These are phyloP conservation scores for Drosophila nigromelanica DNA, from an alignment of 1,140 invertebrate species.

Conservation along the genomic window DNA sequence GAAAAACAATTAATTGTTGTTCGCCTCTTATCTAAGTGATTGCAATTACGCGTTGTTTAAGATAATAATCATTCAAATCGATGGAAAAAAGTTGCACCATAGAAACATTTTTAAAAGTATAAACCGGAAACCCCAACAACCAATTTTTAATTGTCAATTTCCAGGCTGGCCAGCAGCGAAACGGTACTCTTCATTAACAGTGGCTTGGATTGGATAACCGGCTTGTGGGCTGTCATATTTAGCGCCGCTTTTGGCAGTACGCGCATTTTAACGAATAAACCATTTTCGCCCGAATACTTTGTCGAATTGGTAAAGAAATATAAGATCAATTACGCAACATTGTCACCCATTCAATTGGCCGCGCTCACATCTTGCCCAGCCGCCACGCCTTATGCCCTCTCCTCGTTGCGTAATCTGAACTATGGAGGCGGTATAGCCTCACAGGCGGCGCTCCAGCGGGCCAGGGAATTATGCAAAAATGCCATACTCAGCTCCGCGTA, in stretches of 20 bases:
- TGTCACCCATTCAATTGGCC: constrained; percentile 39
- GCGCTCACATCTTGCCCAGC: constrained; percentile 21
- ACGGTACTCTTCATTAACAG: constrained; percentile 25
- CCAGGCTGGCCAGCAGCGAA: constrained; percentile 26
- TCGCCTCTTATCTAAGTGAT: no score
- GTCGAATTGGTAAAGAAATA: constrained; percentile 48
- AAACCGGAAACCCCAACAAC: no score
- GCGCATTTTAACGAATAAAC: constrained; percentile 38
- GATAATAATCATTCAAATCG: no score
- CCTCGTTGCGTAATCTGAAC: constrained; percentile 12
- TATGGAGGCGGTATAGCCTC: constrained; percentile 19
- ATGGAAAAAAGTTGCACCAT: no score
- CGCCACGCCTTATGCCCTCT: constrained; percentile 20
- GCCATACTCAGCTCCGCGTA: constrained; percentile 21
- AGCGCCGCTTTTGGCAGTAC: constrained; percentile 17
- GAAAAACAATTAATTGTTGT: no score
- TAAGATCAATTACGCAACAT: constrained; percentile 24
- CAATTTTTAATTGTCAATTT: background rate
- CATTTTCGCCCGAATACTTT: constrained; percentile 38
- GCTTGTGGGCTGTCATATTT: constrained; percentile 35
- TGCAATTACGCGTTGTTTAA: no score
- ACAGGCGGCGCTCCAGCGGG: constrained; percentile 3
- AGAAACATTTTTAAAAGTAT: no score
- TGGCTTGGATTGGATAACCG: constrained; percentile 47
- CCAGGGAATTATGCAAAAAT: constrained; percentile 16